These are phyloP conservation scores for Scomber japonicus DNA, from an alignment of 2,113 vertebrate species.

Conservation along the genomic window DNA sequence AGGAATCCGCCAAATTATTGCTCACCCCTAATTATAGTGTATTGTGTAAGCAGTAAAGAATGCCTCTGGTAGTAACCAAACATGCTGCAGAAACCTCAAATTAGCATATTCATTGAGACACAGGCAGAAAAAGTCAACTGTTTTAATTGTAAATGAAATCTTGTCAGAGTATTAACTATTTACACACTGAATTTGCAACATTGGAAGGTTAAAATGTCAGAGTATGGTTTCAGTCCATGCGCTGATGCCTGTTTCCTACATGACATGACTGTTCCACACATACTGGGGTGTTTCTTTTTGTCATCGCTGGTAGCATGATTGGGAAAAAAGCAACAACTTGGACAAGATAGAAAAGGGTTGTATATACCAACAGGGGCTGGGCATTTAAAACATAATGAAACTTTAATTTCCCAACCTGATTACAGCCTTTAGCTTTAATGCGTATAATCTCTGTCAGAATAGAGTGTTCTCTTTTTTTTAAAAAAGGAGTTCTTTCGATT, in stretches of 20 bases:
- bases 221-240: background rate
- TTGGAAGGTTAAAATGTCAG: background rate
- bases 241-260: background rate
- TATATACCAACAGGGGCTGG: background rate
- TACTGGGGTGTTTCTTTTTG: background rate
- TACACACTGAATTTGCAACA: background rate
- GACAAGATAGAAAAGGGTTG: background rate
- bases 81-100: background rate
- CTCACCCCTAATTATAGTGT: background rate
- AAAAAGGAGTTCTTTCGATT: background rate
- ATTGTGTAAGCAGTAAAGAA: background rate
- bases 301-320: background rate
- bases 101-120: too few relatives aligned
- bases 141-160: background rate
- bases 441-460: background rate
- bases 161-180: background rate
- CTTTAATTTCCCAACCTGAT: slow-evolving; percentile 8
- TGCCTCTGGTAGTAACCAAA: background rate
- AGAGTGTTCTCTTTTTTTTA: background rate
- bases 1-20: too few relatives aligned
- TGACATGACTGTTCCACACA: background rate
- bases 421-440: background rate
- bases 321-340: background rate
- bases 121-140: too few relatives aligned
- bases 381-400: background rate